Conservation (phyloP, 2,888 invertebrate species). For the Macrosiphum euphorbiae region DNA sequence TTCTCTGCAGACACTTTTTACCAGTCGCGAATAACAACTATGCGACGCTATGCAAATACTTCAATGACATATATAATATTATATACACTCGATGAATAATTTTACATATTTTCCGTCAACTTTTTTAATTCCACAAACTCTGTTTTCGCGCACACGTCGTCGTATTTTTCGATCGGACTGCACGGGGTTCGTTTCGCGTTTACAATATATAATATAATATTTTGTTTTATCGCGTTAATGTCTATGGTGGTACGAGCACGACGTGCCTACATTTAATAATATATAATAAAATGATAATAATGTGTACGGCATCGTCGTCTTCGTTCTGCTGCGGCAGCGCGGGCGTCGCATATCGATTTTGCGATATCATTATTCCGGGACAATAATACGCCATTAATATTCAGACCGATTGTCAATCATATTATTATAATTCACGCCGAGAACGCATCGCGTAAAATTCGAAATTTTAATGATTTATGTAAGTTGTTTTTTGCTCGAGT, state of each 20-base stretch:
- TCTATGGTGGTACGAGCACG: not conserved
- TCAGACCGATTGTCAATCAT: conserved; percentile 49
- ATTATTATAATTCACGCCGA: conserved; percentile 3
- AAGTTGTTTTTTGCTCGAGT: conserved; percentile 26
- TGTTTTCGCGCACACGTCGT: not conserved
- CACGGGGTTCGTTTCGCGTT: not conserved
- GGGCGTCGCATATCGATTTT: conserved; percentile 10
- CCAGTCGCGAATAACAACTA: not conserved
- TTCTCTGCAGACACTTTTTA: not conserved
- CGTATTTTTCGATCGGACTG: not conserved
- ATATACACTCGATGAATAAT: not conserved
- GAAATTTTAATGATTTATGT: conserved; percentile 46
- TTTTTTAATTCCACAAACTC: not conserved
- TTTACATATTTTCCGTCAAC: not conserved
- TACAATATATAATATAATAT: not conserved
- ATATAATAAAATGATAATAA: not conserved
- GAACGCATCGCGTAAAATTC: conserved; percentile 27
- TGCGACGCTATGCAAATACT: not conserved
- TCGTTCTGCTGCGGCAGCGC: not conserved
- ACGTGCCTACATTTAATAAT: not conserved
- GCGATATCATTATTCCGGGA: conserved; percentile 15
- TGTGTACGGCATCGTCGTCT: not conserved
- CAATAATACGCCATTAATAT: conserved; percentile 21
- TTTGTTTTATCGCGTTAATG: not conserved
- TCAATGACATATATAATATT: not conserved